phyloP scores from a whole-genome alignment of 2,888 invertebrate species.

The Cremastinae sp. region DNA sequence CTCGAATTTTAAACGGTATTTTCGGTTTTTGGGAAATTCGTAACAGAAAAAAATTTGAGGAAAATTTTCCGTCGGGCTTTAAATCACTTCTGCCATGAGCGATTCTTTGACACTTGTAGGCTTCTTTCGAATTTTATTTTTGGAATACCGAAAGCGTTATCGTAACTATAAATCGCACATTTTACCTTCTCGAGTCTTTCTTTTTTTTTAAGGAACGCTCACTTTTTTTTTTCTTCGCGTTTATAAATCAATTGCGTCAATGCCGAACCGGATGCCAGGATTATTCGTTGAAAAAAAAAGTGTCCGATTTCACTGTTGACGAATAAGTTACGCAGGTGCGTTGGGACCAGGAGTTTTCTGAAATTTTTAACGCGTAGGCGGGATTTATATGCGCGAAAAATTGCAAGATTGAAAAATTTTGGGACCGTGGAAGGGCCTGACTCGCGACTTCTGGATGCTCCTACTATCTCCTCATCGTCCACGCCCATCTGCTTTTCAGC shows the following conservation, averaged over 20 bases:
- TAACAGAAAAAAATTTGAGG: too few relatives aligned
- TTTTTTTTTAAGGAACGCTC: neutral
- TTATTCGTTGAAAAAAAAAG: conserved; percentile 18
- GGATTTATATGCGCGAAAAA: neutral
- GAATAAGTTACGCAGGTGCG: conserved; percentile 58
- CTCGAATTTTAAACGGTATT: too few relatives aligned
- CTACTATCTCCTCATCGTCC: neutral
- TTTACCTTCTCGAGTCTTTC: neutral
- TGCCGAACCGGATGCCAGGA: conserved; percentile 31
- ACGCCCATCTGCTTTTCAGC: neutral
- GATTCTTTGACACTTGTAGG: too few relatives aligned
- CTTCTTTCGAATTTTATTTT: neutral
- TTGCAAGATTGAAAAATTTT: neutral
- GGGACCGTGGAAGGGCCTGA: neutral
- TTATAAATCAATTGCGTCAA: conserved; percentile 37
- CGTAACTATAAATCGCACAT: neutral
- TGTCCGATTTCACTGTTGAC: conserved; percentile 36
- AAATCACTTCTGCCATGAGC: too few relatives aligned
- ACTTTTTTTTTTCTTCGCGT: neutral
- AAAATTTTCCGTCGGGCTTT: too few relatives aligned
- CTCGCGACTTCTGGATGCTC: neutral
- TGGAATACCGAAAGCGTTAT: neutral
- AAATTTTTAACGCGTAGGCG: conserved; percentile 41
- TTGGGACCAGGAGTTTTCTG: conserved; percentile 11
- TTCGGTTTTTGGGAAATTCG: too few relatives aligned